phyloP scores from a whole-genome alignment of 2,888 invertebrate genomes.

The Ochlodes sylvanus region DNA sequence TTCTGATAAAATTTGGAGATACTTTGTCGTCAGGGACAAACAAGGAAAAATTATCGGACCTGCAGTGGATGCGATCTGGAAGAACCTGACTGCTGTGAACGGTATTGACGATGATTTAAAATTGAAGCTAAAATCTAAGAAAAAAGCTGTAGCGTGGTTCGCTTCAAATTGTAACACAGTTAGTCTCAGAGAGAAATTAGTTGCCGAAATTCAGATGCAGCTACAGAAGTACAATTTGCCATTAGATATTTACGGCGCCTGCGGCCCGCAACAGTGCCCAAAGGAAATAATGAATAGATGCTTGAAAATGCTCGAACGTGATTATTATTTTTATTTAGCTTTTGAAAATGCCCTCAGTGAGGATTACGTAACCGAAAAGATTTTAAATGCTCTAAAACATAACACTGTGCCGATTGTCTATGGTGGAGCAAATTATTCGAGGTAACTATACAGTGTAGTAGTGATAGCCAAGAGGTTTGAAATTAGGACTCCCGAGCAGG shows the following conservation, averaged over 20 bases:
- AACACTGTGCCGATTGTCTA: constrained; percentile 88
- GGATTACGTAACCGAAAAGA: constrained; percentile 74
- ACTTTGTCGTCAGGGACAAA: constrained; percentile 57
- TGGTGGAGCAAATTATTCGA: constrained; percentile 87
- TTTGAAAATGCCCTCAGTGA: constrained; percentile 69
- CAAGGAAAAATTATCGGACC: constrained; percentile 60
- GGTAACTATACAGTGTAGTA: constrained; percentile 49
- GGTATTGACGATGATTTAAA: constrained; percentile 49
- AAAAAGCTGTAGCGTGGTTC: constrained; percentile 64
- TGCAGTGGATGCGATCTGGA: constrained; percentile 54
- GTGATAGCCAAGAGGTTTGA: no score
- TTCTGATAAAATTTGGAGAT: constrained; percentile 67
- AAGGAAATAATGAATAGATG: constrained; percentile 56
- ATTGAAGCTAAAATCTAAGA: constrained; percentile 52
- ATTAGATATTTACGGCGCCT: constrained; percentile 63
- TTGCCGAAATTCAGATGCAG: constrained; percentile 49
- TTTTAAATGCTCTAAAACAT: constrained; percentile 77
- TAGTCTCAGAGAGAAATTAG: constrained; percentile 59
- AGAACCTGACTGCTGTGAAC: constrained; percentile 52
- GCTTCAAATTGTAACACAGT: constrained; percentile 63
- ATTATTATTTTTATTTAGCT: constrained; percentile 70
- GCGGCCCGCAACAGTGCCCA: constrained; percentile 61
- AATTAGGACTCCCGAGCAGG: no score
- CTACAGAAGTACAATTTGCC: constrained; percentile 55
- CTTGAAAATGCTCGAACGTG: constrained; percentile 53